These are phyloP conservation scores for Carabus problematicus DNA, from an alignment of 2,888 invertebrate genomes.

Conservation along the genomic window DNA sequence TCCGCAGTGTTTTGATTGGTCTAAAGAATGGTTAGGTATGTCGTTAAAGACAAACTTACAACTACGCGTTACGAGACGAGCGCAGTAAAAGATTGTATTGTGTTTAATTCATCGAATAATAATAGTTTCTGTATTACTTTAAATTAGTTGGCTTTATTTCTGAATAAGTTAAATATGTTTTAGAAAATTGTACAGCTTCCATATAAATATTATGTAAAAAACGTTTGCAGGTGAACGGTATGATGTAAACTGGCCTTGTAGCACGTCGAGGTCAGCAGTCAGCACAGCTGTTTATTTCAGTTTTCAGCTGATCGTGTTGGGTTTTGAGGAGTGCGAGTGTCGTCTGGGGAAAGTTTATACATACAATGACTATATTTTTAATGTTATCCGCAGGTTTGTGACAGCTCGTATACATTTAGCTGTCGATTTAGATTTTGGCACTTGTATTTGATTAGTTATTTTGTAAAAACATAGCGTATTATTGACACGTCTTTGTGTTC, in stretches of 20 bases:
- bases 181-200: neutral
- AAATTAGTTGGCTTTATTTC: neutral
- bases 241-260: constrained; percentile 2
- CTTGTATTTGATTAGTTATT: constrained; percentile 22
- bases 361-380: constrained; percentile 36
- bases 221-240: neutral
- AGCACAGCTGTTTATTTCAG: constrained; percentile 46
- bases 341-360: constrained; percentile 33
- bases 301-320: constrained; percentile 44
- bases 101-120: neutral
- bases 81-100: neutral
- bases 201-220: neutral
- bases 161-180: neutral
- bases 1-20: constrained; percentile 37
- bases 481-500: constrained; percentile 41
- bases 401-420: constrained; percentile 31
- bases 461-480: constrained; percentile 24
- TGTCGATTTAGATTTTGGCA: constrained; percentile 23
- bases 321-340: constrained; percentile 40
- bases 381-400: constrained; percentile 39
- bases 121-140: neutral
- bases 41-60: neutral
- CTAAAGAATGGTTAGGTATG: neutral
- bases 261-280: constrained; percentile 43
- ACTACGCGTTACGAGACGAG: neutral